Evolutionary conservation across 2,797 vertebrate species (phyloP), one percentile per base, ranked within the genome.

Genomic region (Tolypeutes matacus): DNA sequence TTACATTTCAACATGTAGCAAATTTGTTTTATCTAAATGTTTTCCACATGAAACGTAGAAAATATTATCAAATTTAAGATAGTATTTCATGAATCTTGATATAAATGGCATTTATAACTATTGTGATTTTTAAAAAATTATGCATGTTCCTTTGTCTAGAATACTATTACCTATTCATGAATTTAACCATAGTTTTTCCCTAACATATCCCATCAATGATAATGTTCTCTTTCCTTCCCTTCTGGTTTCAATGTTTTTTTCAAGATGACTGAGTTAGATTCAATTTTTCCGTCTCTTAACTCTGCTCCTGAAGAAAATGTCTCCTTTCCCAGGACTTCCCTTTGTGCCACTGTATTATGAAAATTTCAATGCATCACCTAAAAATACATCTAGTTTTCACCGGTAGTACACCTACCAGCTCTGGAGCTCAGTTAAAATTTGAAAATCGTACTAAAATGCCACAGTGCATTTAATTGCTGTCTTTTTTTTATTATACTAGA

Each of bases 381-480:
- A 42, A 96, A 95, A 64, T 4, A 70, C 91, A 95, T 96, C 25
- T 53, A 86, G 11, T 3, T 96, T 89, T 31, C 10, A 5, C 86
- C n/a, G 93, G 18, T 97, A 95, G n/a, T 31, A 0, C 15, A 10
- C 2, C 51, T 73, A 72, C 25, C 85, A 69, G 72, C 53, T 77
- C 84, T 95, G 17, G 7, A 91, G 84, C 67, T 95, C 46, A 73
- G 29, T 36, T 93, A 83, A 96, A 97, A 97, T 11, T 58, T 36
- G 9, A 60, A 96, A 97, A 96, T 95, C 36, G 84, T 53, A 93
- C 91, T 80, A 96, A 95, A 97, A 96, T 89, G 27, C 34, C 81
- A 96, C 34, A 83, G 49, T 81, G 36, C 10, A 89, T 92, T 91
- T 92, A 95, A 96, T 97, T 96, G 92, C 67, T 69, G 5, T 94